Evolutionary conservation across 1,140 invertebrate species (phyloP).

Genomic region (Temnothorax nylanderi): DNA sequence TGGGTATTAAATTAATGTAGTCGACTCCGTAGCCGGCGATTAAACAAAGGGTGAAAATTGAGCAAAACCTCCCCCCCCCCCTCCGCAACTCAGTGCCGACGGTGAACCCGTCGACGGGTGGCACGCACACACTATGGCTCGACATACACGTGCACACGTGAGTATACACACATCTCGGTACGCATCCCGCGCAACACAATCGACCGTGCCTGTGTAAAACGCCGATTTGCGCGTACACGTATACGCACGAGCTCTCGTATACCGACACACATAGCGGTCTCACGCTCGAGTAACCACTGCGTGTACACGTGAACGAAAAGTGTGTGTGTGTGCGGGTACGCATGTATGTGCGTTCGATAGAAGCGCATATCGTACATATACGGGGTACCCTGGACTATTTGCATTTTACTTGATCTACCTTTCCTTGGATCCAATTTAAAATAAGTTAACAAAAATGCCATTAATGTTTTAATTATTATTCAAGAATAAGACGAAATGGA

Average conservation of each 20-base stretch:
- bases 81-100: constrained; percentile 45
- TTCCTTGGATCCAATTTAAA: neutral
- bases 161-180: constrained; percentile 13
- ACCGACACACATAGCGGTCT: neutral
- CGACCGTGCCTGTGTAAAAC: constrained; percentile 44
- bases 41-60: constrained; percentile 86
- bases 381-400: neutral
- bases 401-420: neutral
- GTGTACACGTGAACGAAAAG: neutral
- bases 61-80: constrained; percentile 66
- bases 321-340: neutral
- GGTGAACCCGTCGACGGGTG: constrained; percentile 24
- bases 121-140: constrained; percentile 25
- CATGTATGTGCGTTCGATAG: neutral
- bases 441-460: neutral
- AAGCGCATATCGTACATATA: neutral
- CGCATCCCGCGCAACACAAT: constrained; percentile 62
- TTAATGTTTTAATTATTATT: neutral
- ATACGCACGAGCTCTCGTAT: neutral
- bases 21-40: constrained; percentile 81
- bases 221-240: constrained; percentile 43
- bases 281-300: constrained; percentile 45
- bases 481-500: neutral
- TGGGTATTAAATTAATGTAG: constrained; percentile 84
- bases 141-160: neutral